These are phyloP conservation scores for Scolanthus callimorphus DNA, from an alignment of 92 coral and sea anemone genomes.

Conservation along the genomic window DNA sequence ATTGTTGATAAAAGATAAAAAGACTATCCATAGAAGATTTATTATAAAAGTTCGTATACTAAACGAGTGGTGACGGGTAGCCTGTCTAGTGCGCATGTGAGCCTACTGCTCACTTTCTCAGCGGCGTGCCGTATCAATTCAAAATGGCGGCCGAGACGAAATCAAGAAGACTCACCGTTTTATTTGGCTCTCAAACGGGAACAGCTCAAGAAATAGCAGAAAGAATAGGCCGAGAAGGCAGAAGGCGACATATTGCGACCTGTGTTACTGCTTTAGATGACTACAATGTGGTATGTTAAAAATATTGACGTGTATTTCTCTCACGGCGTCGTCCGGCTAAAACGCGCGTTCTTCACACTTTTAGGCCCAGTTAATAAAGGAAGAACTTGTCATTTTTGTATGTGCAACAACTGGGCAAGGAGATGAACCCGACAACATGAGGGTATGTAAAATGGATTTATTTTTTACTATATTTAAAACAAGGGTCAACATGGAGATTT, in stretches of 20 bases:
- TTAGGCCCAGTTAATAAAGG: constrained; percentile 79
- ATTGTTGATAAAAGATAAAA: too few species aligned
- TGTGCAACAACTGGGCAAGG: constrained; percentile 99
- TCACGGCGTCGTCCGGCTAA: neutral
- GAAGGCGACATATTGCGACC: constrained; percentile 61
- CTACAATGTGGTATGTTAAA: constrained; percentile 75
- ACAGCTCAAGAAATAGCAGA: constrained; percentile 98
- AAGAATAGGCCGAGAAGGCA: constrained; percentile 91
- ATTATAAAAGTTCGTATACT: too few species aligned
- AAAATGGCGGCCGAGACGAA: constrained; percentile 82
- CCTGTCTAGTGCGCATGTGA: too few species aligned
- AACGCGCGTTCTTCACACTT: too few species aligned
- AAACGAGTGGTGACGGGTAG: too few species aligned
- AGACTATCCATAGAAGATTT: too few species aligned
- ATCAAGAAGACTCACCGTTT: constrained; percentile 51
- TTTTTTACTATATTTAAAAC: too few species aligned
- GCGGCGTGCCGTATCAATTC: too few species aligned
- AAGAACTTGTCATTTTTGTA: constrained; percentile 78
- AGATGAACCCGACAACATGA: constrained; percentile 98
- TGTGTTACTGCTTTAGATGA: constrained; percentile 78
- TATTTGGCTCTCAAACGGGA: constrained; percentile 95
- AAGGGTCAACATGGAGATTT: too few species aligned
- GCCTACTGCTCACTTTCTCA: too few species aligned
- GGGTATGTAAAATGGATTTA: too few species aligned
- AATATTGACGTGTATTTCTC: neutral